Conservation (phyloP, 92 coral and sea anemone species). For the Heliopora coerulea region DNA sequence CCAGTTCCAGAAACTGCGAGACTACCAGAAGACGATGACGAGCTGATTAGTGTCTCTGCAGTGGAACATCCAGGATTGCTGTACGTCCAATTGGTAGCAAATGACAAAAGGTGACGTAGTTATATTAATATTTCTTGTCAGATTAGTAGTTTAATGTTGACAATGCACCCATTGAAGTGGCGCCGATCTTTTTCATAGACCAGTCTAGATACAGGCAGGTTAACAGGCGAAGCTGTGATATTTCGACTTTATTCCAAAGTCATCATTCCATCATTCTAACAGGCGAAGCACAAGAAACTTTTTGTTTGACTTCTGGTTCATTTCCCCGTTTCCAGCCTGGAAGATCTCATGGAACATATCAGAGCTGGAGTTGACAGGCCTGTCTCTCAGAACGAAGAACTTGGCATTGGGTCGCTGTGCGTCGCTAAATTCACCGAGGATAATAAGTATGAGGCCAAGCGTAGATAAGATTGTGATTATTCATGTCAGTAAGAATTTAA, state of each 20-base stretch:
- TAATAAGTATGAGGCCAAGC: conserved; percentile 60
- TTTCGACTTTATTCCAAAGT: too few relatives aligned
- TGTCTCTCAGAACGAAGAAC: conserved; percentile 55
- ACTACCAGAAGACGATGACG: conserved; percentile 71
- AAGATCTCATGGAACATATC: conserved; percentile 66
- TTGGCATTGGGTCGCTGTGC: conserved; percentile 77
- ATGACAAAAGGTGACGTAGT: conserved; percentile 57
- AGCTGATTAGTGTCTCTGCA: conserved; percentile 73
- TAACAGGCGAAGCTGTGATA: too few relatives aligned
- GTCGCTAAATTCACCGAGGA: conserved; percentile 78
- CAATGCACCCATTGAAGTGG: too few relatives aligned
- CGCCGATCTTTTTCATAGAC: too few relatives aligned
- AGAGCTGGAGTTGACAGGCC: conserved; percentile 53
- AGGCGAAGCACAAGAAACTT: too few relatives aligned
- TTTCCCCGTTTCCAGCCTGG: conserved; percentile 68
- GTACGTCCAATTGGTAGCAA: conserved; percentile 63
- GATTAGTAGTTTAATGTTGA: too few relatives aligned
- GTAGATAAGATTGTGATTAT: too few relatives aligned
- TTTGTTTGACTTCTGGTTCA: too few relatives aligned
- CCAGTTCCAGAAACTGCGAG: conserved; percentile 59
- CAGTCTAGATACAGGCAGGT: too few relatives aligned
- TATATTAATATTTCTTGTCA: background rate
- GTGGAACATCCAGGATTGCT: conserved; percentile 80
- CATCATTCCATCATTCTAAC: too few relatives aligned
- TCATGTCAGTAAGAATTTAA: too few relatives aligned